A percentile compares a stretch with the other conserved stretches of the same genome.
phyloP scores from a whole-genome alignment of 2,797 vertebrate species.

The Rhinella marina region DNA sequence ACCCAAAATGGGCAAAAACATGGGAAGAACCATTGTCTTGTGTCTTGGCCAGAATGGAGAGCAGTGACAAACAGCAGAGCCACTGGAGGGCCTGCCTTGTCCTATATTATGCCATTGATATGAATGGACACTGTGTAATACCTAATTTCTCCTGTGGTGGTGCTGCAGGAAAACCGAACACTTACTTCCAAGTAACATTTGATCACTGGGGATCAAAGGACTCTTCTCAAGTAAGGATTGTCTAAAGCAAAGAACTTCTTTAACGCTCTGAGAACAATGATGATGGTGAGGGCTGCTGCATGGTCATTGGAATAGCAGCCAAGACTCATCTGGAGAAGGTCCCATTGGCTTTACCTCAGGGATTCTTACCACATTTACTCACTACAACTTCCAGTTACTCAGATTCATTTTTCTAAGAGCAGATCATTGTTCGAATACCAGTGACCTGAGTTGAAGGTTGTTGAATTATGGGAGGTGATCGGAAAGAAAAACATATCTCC shows the following conservation, averaged over 20 bases:
- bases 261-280: background rate
- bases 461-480: slow-evolving; percentile 31
- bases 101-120: too few species aligned
- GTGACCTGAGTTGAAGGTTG: background rate
- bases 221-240: too few species aligned
- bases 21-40: too few species aligned
- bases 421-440: slow-evolving; percentile 28
- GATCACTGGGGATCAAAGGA: too few species aligned
- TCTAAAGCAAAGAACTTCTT: background rate
- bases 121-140: too few species aligned
- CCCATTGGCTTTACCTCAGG: background rate
- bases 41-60: too few species aligned
- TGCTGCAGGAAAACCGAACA: too few species aligned
- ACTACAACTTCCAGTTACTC: slow-evolving; percentile 15
- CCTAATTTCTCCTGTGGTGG: too few species aligned
- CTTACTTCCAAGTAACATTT: too few species aligned
- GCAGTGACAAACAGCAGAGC: too few species aligned
- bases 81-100: too few species aligned
- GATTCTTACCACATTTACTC: slow-evolving; percentile 18
- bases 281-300: background rate
- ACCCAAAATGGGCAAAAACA: too few species aligned
- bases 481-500: slow-evolving; percentile 41
- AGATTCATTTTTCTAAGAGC: slow-evolving; percentile 13
- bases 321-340: slow-evolving; percentile 1
- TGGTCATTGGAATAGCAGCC: background rate